Percentiles rank a stretch among this genome's conserved stretches.
These are phyloP conservation scores for Rhadinocentrus ornatus DNA, from an alignment of 2,797 vertebrate genomes.

Conservation along the genomic window DNA sequence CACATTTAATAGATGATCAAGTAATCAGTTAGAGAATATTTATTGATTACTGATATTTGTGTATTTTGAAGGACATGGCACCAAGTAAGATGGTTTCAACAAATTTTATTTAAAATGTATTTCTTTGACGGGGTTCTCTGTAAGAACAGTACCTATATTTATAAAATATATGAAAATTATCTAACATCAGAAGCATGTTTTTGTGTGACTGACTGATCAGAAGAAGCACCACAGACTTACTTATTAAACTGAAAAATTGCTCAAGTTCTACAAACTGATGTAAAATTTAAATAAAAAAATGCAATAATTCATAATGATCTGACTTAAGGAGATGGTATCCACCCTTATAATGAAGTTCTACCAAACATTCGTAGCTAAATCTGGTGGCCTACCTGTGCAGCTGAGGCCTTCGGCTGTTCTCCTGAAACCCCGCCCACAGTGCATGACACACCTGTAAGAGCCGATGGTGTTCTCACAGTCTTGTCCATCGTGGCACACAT, in stretches of 20 bases:
- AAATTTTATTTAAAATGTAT: no score
- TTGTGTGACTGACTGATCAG: neutral
- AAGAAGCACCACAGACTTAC: neutral
- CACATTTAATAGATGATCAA: no score
- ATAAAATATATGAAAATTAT: neutral
- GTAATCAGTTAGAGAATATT: no score
- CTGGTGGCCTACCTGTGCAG: slow-evolving; percentile 85
- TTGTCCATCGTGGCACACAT: slow-evolving; percentile 85
- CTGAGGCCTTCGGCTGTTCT: slow-evolving; percentile 87
- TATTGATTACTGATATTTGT: no score
- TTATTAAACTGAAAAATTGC: no score
- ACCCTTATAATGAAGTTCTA: neutral
- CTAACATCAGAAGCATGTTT: neutral
- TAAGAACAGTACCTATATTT: neutral
- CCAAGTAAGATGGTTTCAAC: neutral
- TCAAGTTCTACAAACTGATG: neutral
- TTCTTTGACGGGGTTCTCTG: no score
- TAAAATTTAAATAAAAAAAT: neutral
- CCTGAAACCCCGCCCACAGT: slow-evolving; percentile 89
- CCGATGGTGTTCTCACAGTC: slow-evolving; percentile 94
- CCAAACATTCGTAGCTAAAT: neutral
- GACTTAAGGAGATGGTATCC: neutral
- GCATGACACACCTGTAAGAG: slow-evolving; percentile 89
- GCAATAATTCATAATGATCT: neutral
- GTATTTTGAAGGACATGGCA: neutral